Evolutionary conservation across 2,113 vertebrate species (phyloP).

Genomic region (Mola mola): DNA sequence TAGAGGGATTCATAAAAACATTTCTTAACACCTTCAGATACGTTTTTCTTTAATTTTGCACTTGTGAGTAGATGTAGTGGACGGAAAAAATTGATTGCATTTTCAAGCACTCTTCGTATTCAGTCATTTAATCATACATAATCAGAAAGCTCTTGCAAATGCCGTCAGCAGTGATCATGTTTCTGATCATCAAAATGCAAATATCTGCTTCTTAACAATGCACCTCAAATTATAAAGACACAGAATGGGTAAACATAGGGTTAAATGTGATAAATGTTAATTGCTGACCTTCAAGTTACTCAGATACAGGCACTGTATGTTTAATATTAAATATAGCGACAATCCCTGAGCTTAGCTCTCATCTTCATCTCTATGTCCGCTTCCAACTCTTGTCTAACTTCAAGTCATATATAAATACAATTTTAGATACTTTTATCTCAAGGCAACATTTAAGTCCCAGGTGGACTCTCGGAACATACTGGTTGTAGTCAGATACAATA

Average conservation of each 20-base stretch:
- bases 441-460: conserved; percentile 28
- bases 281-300: background rate
- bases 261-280: background rate
- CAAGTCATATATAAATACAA: conserved; percentile 1
- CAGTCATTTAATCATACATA: no score
- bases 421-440: conserved; percentile 1
- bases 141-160: no score
- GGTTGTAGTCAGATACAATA: conserved; percentile 44
- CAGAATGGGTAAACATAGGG: no score
- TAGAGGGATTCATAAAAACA: no score
- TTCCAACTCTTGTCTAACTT: conserved; percentile 1
- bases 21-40: no score
- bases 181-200: background rate
- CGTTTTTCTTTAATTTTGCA: no score
- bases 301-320: background rate
- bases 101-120: conserved; percentile 21
- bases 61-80: background rate
- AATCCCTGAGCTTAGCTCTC: no score
- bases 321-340: background rate
- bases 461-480: conserved; percentile 41
- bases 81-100: conserved; percentile 5
- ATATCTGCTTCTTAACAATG: conserved; percentile 16
- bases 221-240: background rate
- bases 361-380: background rate
- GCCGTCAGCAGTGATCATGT: no score